Conservation (phyloP, 2,888 invertebrate genomes). For the Carpatolechia fugitivella region DNA sequence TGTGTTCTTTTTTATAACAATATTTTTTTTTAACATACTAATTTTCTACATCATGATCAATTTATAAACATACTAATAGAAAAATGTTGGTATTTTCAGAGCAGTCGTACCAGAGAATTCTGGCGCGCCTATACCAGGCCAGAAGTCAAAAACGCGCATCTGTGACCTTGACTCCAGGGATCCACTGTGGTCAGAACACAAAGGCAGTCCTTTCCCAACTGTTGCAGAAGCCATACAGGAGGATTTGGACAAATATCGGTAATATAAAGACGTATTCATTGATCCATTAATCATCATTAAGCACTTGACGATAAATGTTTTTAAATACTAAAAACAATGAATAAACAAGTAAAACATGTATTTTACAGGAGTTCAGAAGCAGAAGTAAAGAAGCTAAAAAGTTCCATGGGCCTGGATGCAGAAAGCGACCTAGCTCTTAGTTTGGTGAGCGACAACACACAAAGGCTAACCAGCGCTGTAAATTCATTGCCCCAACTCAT, state of each 20-base stretch:
- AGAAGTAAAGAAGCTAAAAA: constrained; percentile 96
- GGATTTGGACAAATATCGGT: constrained; percentile 95
- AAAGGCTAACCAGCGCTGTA: constrained; percentile 95
- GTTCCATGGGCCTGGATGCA: constrained; percentile 95
- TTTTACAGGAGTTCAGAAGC: constrained; percentile 92
- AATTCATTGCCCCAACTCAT: constrained; percentile 97
- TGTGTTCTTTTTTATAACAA: too few species aligned
- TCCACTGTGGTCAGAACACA: constrained; percentile 95
- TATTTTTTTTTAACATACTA: too few species aligned
- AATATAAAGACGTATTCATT: constrained; percentile 2
- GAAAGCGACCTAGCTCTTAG: constrained; percentile 92
- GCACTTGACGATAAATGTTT: too few species aligned
- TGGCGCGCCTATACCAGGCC: constrained; percentile 73
- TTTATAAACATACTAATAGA: background rate
- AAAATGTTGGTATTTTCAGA: constrained; percentile 48
- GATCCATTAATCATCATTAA: background rate
- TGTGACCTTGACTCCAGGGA: constrained; percentile 95
- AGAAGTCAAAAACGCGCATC: constrained; percentile 87
- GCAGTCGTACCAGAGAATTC: constrained; percentile 64
- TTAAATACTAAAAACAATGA: too few species aligned
- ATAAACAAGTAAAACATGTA: too few species aligned
- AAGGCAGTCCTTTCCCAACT: constrained; percentile 94
- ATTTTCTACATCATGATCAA: too few species aligned
- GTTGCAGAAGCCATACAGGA: constrained; percentile 99
- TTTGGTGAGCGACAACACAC: constrained; percentile 95